These are phyloP conservation scores for Lomographa bimaculata DNA, from an alignment of 2,888 invertebrate genomes.

Conservation along the genomic window DNA sequence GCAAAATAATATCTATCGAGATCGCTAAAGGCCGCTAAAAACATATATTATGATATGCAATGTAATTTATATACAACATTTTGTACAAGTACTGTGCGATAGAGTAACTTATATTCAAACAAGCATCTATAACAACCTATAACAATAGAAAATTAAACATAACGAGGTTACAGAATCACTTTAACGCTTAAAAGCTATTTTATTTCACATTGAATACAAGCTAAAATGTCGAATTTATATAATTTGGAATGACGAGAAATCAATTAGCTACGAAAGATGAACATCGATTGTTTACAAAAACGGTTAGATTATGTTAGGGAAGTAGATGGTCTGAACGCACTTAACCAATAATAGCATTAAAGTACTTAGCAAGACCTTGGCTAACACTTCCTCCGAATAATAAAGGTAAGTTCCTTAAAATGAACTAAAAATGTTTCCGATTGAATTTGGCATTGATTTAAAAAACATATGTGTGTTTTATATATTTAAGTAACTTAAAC, in stretches of 20 bases:
- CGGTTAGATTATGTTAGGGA: constrained; percentile 32
- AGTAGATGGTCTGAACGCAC: constrained; percentile 16
- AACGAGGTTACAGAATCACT: constrained; percentile 1
- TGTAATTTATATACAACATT: constrained; percentile 63
- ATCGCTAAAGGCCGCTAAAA: constrained; percentile 34
- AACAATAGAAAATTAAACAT: constrained; percentile 4
- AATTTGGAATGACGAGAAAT: constrained; percentile 11
- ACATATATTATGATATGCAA: constrained; percentile 68
- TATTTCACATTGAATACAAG: constrained; percentile 19
- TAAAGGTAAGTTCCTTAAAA: too few species aligned
- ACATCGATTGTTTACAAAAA: constrained; percentile 34
- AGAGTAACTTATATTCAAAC: constrained; percentile 12
- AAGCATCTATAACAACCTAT: constrained; percentile 8
- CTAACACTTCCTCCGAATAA: too few species aligned
- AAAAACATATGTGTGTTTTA: too few species aligned
- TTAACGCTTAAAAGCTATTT: constrained; percentile 12
- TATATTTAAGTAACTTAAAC: too few species aligned
- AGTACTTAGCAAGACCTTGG: too few species aligned
- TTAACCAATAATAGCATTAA: background rate
- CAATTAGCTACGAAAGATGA: constrained; percentile 25
- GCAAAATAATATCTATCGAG: constrained; percentile 27
- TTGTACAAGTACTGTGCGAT: constrained; percentile 50
- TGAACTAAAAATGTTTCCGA: too few species aligned
- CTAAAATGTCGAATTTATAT: constrained; percentile 19
- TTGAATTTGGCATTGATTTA: too few species aligned